Evolutionary conservation across 1,140 invertebrate genomes (phyloP), one percentile per base, ranked within the genome.

Genomic region (Drosophila prosaltans): DNA sequence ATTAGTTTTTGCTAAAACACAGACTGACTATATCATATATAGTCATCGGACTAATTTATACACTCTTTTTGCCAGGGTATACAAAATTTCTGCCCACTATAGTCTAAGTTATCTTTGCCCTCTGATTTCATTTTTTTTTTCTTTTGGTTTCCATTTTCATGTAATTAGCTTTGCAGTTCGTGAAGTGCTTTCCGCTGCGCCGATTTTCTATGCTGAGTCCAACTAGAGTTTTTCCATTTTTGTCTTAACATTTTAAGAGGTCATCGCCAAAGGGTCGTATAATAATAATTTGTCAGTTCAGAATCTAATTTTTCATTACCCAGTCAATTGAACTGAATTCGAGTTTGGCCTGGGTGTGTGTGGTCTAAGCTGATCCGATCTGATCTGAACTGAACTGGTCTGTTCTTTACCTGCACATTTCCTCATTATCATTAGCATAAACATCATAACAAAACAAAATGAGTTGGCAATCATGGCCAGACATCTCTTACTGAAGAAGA

Each of bases 161-260:
- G 83, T 88, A 88, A 88, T 88, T 88, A 88, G 84, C 84, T 76
- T 88, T 68, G 84, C 84, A 83, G 65, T 89, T 88, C 83, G 83
- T 88, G 83, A 83, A 89, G 80, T 88, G 60, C 65, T 79, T 79
- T 74, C 65, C 61, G 71, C 77, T 74, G 65, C 30, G 61, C 64
- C 72, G 80, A 85, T 77, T 78, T 65, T 21, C 73, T 63, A 76
- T 57, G 77, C 73, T 68, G 77, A 61, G 21, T 39, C 8, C 36
- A 72, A 59, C 48, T 74, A 58, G 60, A 74, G n/a, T 72, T 74
- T 74, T 16, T 67, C 75, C 28, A n/a, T 7, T 36, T 26, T 48
- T 36, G 32, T 36, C 3, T 36, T 1, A 4, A 36, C 6, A 16
- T 16, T 16, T 36, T 36, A 48, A 48, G 64, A 55, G 78, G 64